A percentile compares a stretch with the other conserved stretches of the same genome.
Evolutionary conservation across 1,140 invertebrate species (phyloP).

Genomic region (Oscheius sp.): DNA sequence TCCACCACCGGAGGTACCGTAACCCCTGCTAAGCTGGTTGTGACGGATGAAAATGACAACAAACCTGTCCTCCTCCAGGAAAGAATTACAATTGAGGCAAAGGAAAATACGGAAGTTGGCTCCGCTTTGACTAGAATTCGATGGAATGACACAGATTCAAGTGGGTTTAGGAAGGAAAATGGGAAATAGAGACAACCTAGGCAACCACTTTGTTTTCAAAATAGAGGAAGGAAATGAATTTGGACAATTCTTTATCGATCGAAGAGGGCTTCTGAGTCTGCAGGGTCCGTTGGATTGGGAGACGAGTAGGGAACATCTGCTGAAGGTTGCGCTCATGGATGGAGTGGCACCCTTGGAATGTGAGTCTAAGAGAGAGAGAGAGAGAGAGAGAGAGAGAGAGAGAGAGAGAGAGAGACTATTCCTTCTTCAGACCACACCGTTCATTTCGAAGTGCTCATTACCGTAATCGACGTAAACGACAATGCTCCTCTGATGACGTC

Average conservation of each 20-base stretch:
- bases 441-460: neutral
- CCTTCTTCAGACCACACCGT: neutral
- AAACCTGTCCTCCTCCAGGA: neutral
- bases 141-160: neutral
- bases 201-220: neutral
- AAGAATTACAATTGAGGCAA: neutral
- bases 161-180: neutral
- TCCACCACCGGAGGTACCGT: neutral
- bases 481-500: neutral
- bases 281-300: neutral
- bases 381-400: too few relatives aligned
- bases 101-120: neutral
- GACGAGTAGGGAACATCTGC: neutral
- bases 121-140: neutral
- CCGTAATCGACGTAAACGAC: conserved; percentile 1
- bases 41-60: conserved; percentile 6
- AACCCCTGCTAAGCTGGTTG: neutral
- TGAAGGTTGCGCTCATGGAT: neutral
- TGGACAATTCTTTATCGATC: neutral
- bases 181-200: neutral
- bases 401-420: too few relatives aligned
- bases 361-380: too few relatives aligned
- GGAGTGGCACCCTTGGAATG: conserved; percentile 3
- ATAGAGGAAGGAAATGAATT: conserved; percentile 3
- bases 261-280: neutral